phyloP scores from a whole-genome alignment of 53 echinoderm and acorn worm species.

The Apostichopus leukothele region DNA sequence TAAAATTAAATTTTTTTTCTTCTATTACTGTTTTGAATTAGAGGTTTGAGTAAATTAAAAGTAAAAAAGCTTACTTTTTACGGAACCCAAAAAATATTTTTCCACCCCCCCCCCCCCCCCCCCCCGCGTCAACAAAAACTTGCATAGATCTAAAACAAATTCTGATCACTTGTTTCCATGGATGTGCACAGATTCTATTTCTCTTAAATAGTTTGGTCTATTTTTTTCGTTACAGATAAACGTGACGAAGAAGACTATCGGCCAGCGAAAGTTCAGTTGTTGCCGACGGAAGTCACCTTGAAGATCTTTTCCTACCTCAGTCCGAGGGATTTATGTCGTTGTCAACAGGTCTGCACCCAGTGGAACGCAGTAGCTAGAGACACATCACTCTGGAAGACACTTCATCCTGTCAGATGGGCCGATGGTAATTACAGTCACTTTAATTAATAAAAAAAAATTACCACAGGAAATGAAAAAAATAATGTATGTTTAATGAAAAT shows the following conservation, averaged over 20 bases:
- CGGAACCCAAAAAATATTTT: too few species aligned
- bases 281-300: constrained; percentile 77
- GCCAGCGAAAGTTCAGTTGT: constrained; percentile 54
- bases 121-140: too few species aligned
- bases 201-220: not conserved
- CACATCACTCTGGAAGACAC: constrained; percentile 70
- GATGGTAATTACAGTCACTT: constrained; percentile 56
- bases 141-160: not conserved
- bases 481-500: too few species aligned
- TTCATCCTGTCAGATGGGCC: constrained; percentile 84
- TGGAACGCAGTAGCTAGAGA: constrained; percentile 78
- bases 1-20: too few species aligned
- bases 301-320: constrained; percentile 83
- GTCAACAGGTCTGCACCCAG: constrained; percentile 73
- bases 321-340: constrained; percentile 82
- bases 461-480: too few species aligned
- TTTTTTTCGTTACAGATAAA: constrained; percentile 51
- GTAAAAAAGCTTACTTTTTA: too few species aligned
- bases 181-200: too few species aligned
- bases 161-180: too few species aligned
- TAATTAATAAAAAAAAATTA: too few species aligned
- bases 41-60: too few species aligned
- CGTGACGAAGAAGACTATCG: constrained; percentile 44
- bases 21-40: too few species aligned
- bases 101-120: too few species aligned